Percentiles rank a stretch among this genome's conserved stretches.
These are phyloP conservation scores for Monodelphis domestica DNA, from an alignment of 2,797 vertebrate species.

Conservation along the genomic window DNA sequence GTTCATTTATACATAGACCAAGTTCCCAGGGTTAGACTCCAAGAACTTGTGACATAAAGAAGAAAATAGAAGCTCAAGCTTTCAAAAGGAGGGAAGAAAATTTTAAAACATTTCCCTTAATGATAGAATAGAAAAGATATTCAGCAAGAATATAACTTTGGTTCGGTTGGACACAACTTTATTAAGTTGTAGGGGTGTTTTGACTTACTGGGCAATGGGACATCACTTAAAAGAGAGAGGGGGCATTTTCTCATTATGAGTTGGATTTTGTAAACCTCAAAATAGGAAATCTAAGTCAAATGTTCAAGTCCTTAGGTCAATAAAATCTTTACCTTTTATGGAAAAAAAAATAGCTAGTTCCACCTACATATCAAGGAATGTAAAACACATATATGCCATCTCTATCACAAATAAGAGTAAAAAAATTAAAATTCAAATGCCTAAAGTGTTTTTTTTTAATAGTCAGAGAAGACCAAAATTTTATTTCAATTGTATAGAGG, in stretches of 20 bases:
- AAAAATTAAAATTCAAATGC: too few relatives aligned
- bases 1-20: not conserved
- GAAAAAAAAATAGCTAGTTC: not conserved
- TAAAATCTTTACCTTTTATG: not conserved
- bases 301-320: not conserved
- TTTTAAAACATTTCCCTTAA: not conserved
- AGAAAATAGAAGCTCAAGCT: not conserved
- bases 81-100: not conserved
- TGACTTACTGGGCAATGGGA: not conserved
- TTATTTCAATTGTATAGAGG: not conserved
- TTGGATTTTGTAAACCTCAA: not conserved
- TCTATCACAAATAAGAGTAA: not conserved
- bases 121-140: not conserved
- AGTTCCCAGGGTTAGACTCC: not conserved
- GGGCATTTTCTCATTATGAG: not conserved
- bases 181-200: not conserved
- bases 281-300: not conserved
- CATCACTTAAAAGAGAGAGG: not conserved
- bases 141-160: not conserved
- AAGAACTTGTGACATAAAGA: not conserved
- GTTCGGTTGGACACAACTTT: not conserved
- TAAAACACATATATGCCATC: not conserved
- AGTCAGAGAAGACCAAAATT: conserved; percentile 19
- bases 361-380: not conserved
- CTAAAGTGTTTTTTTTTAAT: conserved; percentile 10